Evolutionary conservation across 2,113 vertebrate species (phyloP), one percentile per base, ranked within the genome.

Genomic region (Acanthochromis polyacanthus): DNA sequence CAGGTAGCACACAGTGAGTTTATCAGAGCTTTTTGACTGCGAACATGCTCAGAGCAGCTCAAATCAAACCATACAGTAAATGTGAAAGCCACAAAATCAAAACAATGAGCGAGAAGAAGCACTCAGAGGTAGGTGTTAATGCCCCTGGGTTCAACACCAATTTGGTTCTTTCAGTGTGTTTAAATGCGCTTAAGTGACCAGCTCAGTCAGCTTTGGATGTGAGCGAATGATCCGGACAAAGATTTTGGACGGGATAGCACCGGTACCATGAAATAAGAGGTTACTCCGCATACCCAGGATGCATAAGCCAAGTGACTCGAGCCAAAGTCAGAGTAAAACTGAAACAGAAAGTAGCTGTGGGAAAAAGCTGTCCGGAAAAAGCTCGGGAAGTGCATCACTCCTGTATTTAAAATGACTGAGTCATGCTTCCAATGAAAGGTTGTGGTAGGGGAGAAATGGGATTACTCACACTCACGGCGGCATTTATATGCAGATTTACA

Each of bases 41-140:
- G 45, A 67, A 58, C 7, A 6, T 30, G 15, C 22, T 45, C 0
- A 48, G 11, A 36, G 15, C 4, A 1, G 4, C 16, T 61, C 25
- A 51, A 11, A 57, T 2, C 23, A 17, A 53, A 73, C 4, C 3
- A 19, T 9, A 38, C 25, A 57, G 20, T 23, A 64, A 50, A 72
- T 60, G 12, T 23, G 10, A 51, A 28, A 10, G 25, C 7, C 16
- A 53, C 20, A 6, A 69, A 59, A 53, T 3, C 28, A 48, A 28
- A 70, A 65, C 22, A 66, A 38, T 20, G 3, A 43, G 16, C 11
- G 40, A 14, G 36, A 74, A 56, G 20, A 72, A 46, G 71, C 3
- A 5, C 15, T 32, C 6, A 58, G 66, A 36, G 40, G 5, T 7
- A 20, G 1, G 11, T n/a, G 19, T 55, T 57, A 56, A 67, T 28